Base-by-base conservation (phyloP, 2,113 vertebrate species). In the Rafetus swinhoei region DNA sequence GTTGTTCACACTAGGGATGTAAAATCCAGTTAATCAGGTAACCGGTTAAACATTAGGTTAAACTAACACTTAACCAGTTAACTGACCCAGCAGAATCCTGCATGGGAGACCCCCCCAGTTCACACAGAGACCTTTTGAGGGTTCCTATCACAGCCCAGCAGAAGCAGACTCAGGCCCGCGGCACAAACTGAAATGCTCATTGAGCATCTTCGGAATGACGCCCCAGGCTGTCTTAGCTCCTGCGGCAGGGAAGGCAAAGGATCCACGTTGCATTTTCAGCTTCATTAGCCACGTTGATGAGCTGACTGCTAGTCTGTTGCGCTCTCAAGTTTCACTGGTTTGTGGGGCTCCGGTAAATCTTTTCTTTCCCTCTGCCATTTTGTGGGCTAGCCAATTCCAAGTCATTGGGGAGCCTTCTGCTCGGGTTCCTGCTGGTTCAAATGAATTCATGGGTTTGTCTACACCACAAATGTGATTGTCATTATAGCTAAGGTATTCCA, bases 341-440 rank as follows among this genome's bases (percentile, higher is more conserved):
- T 19, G 27, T 91, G 85, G 16, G 4, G 32, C 6, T 65, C 54
- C n/a, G 25, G n/a, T 80, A 60, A 88, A 18, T 0, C 32, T 22
- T 32, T 80, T 72, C 54, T n/a, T 24, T 79, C 11, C 4, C 50
- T 65, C 52, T 8, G 22, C 27, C 74, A 5, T 35, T 81, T 19
- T 9, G 25, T 3, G 3, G 2, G 27, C 74, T 74, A 54, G 10
- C 55, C n/a, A 65, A 45, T 7, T 0, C 0, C 1, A n/a, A 1
- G 0, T 13, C 57, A 72, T 1, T 1, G 35, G 55, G 52, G 2
- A 16, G 16, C 32, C 32, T 2, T 81, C 81, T 79, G 6, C 60
- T 80, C 54, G 10, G 7, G 1, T 7, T 81, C 56, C 3, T 21
- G 32, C 29, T 32, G 4, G 35, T n/a, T 57, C 0, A 0, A 53